Conservation (phyloP, 2,888 invertebrate genomes). For the Geophilus truncorum region DNA sequence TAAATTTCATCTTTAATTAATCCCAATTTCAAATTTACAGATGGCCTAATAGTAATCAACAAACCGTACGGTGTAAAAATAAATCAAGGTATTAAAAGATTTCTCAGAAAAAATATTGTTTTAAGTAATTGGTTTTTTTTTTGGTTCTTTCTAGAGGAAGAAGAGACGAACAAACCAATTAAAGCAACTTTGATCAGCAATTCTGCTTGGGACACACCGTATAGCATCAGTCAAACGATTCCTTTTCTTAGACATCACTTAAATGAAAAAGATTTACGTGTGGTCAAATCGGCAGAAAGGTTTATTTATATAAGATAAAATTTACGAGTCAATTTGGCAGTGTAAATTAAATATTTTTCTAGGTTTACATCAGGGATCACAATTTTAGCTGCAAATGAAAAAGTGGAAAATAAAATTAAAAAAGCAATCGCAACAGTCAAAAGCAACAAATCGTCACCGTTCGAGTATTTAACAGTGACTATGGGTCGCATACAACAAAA, state of each 20-base stretch:
- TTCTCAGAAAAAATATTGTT: neutral
- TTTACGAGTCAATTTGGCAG: neutral
- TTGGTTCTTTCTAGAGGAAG: neutral
- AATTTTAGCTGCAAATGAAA: neutral
- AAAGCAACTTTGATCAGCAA: neutral
- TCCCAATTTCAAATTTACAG: constrained; percentile 39
- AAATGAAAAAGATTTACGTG: constrained; percentile 33
- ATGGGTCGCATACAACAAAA: neutral
- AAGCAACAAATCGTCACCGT: neutral
- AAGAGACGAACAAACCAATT: neutral
- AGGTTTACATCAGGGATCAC: neutral
- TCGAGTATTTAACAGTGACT: neutral
- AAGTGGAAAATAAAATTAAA: neutral
- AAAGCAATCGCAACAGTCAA: neutral
- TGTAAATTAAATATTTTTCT: neutral
- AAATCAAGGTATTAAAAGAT: neutral
- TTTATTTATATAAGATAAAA: neutral
- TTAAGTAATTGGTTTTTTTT: neutral
- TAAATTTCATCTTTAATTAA: neutral
- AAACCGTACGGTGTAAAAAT: constrained; percentile 47
- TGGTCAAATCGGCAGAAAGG: constrained; percentile 38
- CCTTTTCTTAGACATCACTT: constrained; percentile 34
- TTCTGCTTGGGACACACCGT: constrained; percentile 8
- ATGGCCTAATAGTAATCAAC: constrained; percentile 45
- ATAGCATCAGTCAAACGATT: constrained; percentile 34